A percentile compares a stretch with the other conserved stretches of the same genome.
These are phyloP conservation scores for Battus philenor DNA, from an alignment of 1,140 invertebrate genomes.

Conservation along the genomic window DNA sequence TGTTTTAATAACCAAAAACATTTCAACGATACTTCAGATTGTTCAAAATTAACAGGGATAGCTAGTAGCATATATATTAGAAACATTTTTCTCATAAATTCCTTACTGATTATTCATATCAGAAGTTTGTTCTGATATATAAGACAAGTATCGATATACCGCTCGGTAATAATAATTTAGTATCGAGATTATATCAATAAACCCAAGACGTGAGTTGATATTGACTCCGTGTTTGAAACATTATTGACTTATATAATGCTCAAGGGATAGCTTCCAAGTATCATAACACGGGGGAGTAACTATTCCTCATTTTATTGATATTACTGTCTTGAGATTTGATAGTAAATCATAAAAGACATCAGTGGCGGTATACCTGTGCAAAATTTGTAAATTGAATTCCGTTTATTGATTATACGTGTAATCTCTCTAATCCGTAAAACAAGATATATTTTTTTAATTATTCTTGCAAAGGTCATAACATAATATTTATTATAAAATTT, in stretches of 20 bases:
- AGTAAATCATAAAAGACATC: not conserved
- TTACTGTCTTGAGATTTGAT: not conserved
- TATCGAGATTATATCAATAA: conserved; percentile 8
- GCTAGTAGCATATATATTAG: too few species aligned
- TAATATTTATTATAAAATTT: too few species aligned
- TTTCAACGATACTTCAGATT: too few species aligned
- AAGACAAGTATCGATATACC: too few species aligned
- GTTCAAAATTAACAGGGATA: too few species aligned
- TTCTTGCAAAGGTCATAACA: too few species aligned
- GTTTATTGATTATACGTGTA: not conserved
- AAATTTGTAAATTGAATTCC: not conserved
- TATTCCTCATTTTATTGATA: conserved; percentile 8
- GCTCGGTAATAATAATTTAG: conserved; percentile 6
- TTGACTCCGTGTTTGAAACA: conserved; percentile 4
- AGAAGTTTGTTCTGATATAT: too few species aligned
- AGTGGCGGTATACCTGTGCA: not conserved
- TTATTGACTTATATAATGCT: conserved; percentile 21
- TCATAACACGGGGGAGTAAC: conserved; percentile 7
- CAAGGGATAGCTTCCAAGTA: conserved; percentile 9
- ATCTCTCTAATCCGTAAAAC: not conserved
- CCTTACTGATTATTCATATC: too few species aligned
- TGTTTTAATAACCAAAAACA: too few species aligned
- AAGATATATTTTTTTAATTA: not conserved
- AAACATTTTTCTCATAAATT: too few species aligned
- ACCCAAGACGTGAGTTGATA: conserved; percentile 7